Percentiles rank a stretch among this genome's conserved stretches.
These are phyloP conservation scores for Bacillus rossius DNA, from an alignment of 1,140 invertebrate genomes.

Conservation along the genomic window DNA sequence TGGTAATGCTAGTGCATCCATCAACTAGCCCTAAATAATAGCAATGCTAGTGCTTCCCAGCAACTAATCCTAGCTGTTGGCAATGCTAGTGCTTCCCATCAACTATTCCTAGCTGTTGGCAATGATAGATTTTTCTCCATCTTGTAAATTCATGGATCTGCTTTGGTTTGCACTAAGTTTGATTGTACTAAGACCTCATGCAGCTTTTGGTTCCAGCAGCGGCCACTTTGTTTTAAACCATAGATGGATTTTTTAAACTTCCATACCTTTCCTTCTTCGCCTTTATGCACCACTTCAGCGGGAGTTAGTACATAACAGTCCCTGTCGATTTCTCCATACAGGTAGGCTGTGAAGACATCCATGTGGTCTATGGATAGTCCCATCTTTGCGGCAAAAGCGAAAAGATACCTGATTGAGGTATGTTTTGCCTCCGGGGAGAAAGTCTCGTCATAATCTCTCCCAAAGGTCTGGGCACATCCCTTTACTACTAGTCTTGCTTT, in stretches of 20 bases:
- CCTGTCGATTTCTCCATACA: conserved; percentile 39
- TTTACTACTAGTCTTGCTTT: too few species aligned
- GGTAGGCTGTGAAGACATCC: conserved; percentile 37
- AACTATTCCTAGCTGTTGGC: too few species aligned
- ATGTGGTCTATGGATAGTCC: conserved; percentile 33
- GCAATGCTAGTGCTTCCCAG: too few species aligned
- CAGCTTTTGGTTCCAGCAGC: too few species aligned
- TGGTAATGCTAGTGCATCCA: too few species aligned
- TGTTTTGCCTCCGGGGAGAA: conserved; percentile 6
- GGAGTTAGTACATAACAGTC: conserved; percentile 33
- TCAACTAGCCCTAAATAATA: too few species aligned
- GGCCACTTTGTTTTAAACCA: conserved; percentile 11
- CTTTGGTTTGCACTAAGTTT: conserved; percentile 8
- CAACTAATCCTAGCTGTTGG: too few species aligned
- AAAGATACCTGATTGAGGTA: conserved; percentile 18
- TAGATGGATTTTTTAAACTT: conserved; percentile 17
- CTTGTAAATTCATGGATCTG: too few species aligned
- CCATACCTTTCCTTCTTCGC: conserved; percentile 11
- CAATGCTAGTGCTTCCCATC: too few species aligned
- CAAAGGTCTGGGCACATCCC: too few species aligned
- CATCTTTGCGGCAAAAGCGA: conserved; percentile 32
- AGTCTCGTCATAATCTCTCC: too few species aligned
- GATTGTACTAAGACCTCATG: not conserved
- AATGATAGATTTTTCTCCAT: too few species aligned
- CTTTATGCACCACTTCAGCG: conserved; percentile 14